Evolutionary conservation across 1,140 invertebrate genomes (phyloP), one percentile per base, ranked within the genome.

Genomic region (Ctenoplectra terminalis): DNA sequence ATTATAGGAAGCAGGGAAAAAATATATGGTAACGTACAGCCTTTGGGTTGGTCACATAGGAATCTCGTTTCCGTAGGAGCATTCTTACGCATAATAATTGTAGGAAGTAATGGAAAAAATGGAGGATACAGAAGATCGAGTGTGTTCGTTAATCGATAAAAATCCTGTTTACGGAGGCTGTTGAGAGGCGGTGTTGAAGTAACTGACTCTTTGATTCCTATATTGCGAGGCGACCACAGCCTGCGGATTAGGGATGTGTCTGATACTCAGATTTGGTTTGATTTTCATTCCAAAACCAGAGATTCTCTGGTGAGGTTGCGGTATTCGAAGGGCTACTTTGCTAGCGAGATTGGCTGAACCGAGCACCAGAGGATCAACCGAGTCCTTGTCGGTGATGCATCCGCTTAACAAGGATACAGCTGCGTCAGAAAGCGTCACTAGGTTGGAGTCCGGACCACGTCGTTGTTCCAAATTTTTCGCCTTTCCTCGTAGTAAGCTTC

Each of bases 171-270:
- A 87, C 17, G 81, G 85, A 11, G 85, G 88, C 69, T 88, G 90
- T 37, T 92, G 90, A 0, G 88, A 83, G 46, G 86, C 70, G 20
- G 71, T 31, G 67, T 88, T 89, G 78, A 91, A 90, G 64, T 85
- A 92, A 34, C 75, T 87, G n/a, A 88, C 84, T 66, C 92, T 90
- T 82, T 93, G 92, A 85, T 93, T 93, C 29, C 92, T 90, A 63
- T 92, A 93, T 52, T 93, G 92, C 2, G 92, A 93, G 17, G 92
- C 92, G 15, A 92, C 92, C 31, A 93, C 90, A 0, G 92, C 92
- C 54, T 93, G 92, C 0, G 92, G 92, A 75, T 93, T 93, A 1
- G 92, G 92, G 84, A 93, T 93, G 40, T 93, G 92, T 17, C 92
- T 86, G 7, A 93, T 87, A 5, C 91, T 88, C 43, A 93, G 86